phyloP scores from a whole-genome alignment of 2,888 invertebrate genomes.

The Acrobasis repandana region DNA sequence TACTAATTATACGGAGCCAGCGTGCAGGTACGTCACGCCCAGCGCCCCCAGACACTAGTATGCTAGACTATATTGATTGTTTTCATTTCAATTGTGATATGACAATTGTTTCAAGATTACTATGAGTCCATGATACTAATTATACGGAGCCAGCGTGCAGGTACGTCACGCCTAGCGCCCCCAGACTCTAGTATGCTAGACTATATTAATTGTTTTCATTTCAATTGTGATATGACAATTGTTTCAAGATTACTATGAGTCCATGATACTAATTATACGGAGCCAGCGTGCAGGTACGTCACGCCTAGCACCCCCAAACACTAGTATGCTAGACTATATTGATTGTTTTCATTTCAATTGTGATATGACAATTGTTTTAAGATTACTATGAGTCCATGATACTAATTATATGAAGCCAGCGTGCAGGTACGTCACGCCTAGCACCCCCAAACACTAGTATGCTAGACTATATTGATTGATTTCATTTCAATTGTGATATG shows the following conservation, averaged over 20 bases:
- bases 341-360: slow-evolving; percentile 11
- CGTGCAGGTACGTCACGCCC: slow-evolving; percentile 64
- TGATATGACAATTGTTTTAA: too few species aligned
- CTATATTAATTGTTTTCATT: too few species aligned
- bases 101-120: too few species aligned
- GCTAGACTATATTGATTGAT: slow-evolving; percentile 31
- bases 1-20: slow-evolving; percentile 47
- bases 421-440: slow-evolving; percentile 63
- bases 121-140: too few species aligned
- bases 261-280: slow-evolving; percentile 30
- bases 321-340: slow-evolving; percentile 50
- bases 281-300: too few species aligned
- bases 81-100: too few species aligned
- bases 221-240: too few species aligned
- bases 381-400: too few species aligned
- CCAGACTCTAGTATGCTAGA: too few species aligned
- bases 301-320: slow-evolving; percentile 31
- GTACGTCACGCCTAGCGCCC: slow-evolving; percentile 46
- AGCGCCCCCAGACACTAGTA: slow-evolving; percentile 27
- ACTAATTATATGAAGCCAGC: slow-evolving; percentile 44
- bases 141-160: slow-evolving; percentile 62
- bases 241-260: too few species aligned
- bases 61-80: too few species aligned
- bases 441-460: too few species aligned
- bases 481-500: background rate